Evolutionary conservation across 1,140 invertebrate genomes (phyloP), one percentile per base, ranked within the genome.

Genomic region (Hypothenemus hampei): DNA sequence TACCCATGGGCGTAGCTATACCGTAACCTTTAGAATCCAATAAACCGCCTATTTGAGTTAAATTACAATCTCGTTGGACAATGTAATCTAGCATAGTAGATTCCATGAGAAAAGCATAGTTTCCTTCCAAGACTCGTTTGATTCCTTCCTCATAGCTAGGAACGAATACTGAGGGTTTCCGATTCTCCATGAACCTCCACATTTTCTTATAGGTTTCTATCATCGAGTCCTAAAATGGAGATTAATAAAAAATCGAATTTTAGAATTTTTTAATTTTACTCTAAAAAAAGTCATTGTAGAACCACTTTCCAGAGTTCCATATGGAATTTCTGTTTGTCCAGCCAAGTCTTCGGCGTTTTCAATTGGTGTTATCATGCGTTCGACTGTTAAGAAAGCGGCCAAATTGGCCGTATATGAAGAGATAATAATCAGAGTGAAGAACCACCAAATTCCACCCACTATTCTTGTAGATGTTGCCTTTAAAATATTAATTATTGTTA

Each of bases 61-160:
- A 78, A 69, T 95, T 93, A 70, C 93, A 97, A 65, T 96, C 84
- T 59, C 91, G 76, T 67, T 95, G 88, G 3, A 91, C 84, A 46
- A 82, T 83, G 67, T 91, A 94, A 69, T 97, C 93, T 24, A 97
- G 77, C 77, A 93, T 92, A 3, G 90, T 91, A 0, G 91, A 95
- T 70, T 97, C 93, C 90, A 96, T 93, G 1, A 97, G 76, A 69
- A 92, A 97, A 3, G 93, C 93, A 69, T 95, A 97, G 68, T 91
- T 64, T 1, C 93, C 92, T 35, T 85, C 77, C 11, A 86, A 69
- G 66, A 96, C 81, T 72, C 86, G 62, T 66, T 86, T 68, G 65
- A 94, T 78, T 16, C 93, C 91, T 70, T 93, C 86, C 61, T 85
- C 81, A 62, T 89, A 87, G 0, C 78, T 81, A 11, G 77, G 72